Percentiles rank a stretch among this genome's conserved stretches.
These are phyloP conservation scores for Vipera ursinii DNA, from an alignment of 2,797 vertebrate genomes.

Conservation along the genomic window DNA sequence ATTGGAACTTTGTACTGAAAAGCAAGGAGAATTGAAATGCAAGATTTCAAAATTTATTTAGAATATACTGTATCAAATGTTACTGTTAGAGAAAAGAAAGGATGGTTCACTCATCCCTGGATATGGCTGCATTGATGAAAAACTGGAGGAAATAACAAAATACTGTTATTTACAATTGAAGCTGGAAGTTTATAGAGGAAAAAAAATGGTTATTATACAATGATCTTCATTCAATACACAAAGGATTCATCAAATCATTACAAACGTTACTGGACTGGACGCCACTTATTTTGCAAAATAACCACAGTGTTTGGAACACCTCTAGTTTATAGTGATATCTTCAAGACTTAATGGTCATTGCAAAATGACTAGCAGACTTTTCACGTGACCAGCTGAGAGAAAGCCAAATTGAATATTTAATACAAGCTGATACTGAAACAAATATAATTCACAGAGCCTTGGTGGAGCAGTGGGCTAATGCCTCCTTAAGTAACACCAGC, in stretches of 20 bases:
- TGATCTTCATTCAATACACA: not conserved
- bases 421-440: not conserved
- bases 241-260: not conserved
- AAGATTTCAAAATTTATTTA: not conserved
- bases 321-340: not conserved
- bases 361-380: constrained; percentile 12
- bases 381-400: constrained; percentile 3
- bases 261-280: not conserved
- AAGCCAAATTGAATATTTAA: not conserved
- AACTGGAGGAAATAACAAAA: not conserved
- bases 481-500: too few relatives aligned
- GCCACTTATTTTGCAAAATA: not conserved
- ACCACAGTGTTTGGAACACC: not conserved
- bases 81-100: not conserved
- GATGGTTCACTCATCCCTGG: not conserved
- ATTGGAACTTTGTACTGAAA: not conserved
- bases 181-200: not conserved
- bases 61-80: not conserved
- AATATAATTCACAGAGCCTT: not conserved
- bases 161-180: not conserved
- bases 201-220: not conserved
- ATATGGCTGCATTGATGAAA: not conserved
- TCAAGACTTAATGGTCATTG: not conserved
- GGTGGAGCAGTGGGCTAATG: too few relatives aligned
- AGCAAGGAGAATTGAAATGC: not conserved